Percentiles rank a stretch among this genome's conserved stretches.
Conservation (phyloP, 2,113 vertebrate genomes). For the Neoarius graeffei region DNA sequence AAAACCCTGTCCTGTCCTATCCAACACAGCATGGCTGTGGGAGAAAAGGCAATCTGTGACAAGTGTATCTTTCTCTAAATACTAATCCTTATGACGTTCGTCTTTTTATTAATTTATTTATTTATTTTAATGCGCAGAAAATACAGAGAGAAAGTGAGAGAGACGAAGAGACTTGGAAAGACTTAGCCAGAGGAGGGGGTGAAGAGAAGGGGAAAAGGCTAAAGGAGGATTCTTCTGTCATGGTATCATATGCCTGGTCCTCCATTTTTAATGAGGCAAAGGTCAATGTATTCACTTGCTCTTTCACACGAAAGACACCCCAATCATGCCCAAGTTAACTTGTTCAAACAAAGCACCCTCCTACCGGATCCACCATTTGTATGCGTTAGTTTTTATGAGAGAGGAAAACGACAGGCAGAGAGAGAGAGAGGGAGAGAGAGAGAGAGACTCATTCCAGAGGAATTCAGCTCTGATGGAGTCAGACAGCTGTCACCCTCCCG, state of each 20-base stretch:
- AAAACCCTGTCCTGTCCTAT: constrained; percentile 9
- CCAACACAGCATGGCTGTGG: constrained; percentile 39
- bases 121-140: neutral
- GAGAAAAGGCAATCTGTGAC: constrained; percentile 39
- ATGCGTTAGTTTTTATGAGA: constrained; percentile 43
- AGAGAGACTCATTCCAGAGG: constrained; percentile 71
- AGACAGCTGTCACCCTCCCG: constrained; percentile 75
- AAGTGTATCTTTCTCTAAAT: constrained; percentile 47
- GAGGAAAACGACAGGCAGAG: neutral
- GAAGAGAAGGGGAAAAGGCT: constrained; percentile 10
- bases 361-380: constrained; percentile 47
- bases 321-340: constrained; percentile 90
- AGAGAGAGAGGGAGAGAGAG: constrained; percentile 40
- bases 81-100: constrained; percentile 38
- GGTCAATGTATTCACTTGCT: constrained; percentile 90
- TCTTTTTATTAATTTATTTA: constrained; percentile 46
- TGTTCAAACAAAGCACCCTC: constrained; percentile 71
- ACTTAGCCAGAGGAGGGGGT: constrained; percentile 55
- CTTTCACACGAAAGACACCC: constrained; percentile 85
- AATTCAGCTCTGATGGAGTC: constrained; percentile 70
- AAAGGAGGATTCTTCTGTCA: constrained; percentile 66
- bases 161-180: constrained; percentile 40
- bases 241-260: constrained; percentile 80
- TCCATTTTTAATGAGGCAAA: constrained; percentile 92
- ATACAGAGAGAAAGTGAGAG: constrained; percentile 33